These are phyloP conservation scores for Scytalopus superciliaris DNA, from an alignment of 2,113 vertebrate genomes.

Conservation along the genomic window DNA sequence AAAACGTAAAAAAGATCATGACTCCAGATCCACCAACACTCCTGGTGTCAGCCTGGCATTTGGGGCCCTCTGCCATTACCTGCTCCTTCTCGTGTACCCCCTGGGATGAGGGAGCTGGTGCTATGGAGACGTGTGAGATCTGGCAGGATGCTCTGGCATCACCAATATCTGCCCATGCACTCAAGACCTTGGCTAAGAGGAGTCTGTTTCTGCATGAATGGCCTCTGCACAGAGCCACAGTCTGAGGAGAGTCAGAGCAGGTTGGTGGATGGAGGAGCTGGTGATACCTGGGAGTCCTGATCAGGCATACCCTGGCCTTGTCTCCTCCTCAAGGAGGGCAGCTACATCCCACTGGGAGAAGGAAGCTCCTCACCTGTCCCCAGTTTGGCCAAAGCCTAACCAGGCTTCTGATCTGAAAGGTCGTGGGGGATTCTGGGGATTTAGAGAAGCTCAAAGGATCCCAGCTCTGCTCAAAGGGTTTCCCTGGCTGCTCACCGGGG, in stretches of 20 bases:
- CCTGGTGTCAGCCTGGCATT: not conserved
- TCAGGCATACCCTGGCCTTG: not conserved
- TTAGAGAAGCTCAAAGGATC: not conserved
- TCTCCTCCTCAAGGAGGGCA: not conserved
- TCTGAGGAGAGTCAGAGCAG: no score
- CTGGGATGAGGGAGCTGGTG: not conserved
- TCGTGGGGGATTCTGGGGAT: rapidly evolving
- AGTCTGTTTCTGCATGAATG: not conserved
- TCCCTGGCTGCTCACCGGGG: conserved; percentile 80
- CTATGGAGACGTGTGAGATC: not conserved
- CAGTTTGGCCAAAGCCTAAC: not conserved
- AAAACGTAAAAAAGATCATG: not conserved
- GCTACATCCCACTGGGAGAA: not conserved
- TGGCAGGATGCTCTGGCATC: not conserved
- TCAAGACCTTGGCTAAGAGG: not conserved
- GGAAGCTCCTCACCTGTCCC: not conserved
- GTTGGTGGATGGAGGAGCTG: not conserved
- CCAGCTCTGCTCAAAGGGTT: not conserved
- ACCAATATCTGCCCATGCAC: not conserved
- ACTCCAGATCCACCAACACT: not conserved
- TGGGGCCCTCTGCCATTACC: not conserved
- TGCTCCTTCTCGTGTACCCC: not conserved
- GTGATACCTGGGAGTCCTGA: not conserved
- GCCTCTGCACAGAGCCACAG: no score
- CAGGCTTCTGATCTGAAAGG: not conserved